A percentile compares a stretch with the other conserved stretches of the same genome.
These are phyloP conservation scores for Scaptomyza parva DNA, from an alignment of 2,888 invertebrate genomes.

Conservation along the genomic window DNA sequence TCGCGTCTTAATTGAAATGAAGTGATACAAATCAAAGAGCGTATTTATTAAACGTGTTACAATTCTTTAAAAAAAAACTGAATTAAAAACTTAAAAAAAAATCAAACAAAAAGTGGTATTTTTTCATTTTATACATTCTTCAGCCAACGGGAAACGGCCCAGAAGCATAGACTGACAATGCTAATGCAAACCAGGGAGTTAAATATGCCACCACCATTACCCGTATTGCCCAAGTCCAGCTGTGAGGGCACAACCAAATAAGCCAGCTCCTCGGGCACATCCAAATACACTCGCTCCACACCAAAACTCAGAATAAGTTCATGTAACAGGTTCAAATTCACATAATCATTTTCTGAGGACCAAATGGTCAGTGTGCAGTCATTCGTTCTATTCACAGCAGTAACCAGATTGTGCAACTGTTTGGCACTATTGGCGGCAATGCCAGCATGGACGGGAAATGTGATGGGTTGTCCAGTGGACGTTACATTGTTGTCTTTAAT, in stretches of 20 bases:
- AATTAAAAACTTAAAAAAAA: slow-evolving; percentile 19
- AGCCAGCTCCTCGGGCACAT: slow-evolving; percentile 90
- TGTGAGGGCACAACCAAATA: too few species aligned
- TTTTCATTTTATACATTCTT: slow-evolving; percentile 32
- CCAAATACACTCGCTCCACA: slow-evolving; percentile 89
- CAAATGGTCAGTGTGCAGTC: slow-evolving; percentile 90
- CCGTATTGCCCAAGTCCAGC: slow-evolving; percentile 81
- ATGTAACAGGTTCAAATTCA: slow-evolving; percentile 88
- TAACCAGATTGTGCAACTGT: slow-evolving; percentile 87
- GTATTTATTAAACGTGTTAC: slow-evolving; percentile 20
- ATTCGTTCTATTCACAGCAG: slow-evolving; percentile 82
- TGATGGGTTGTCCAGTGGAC: slow-evolving; percentile 88
- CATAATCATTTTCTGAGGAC: slow-evolving; percentile 89
- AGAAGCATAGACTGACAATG: slow-evolving; percentile 73
- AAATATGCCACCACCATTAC: slow-evolving; percentile 44
- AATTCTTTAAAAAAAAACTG: slow-evolving; percentile 30
- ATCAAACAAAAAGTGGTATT: background rate
- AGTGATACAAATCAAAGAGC: slow-evolving; percentile 62
- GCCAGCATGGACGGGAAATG: slow-evolving; percentile 91
- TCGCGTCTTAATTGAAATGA: slow-evolving; percentile 39
- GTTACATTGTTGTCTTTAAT: slow-evolving; percentile 84
- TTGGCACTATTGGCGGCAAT: slow-evolving; percentile 89
- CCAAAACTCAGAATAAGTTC: slow-evolving; percentile 89
- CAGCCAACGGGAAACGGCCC: slow-evolving; percentile 71
- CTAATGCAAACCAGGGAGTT: slow-evolving; percentile 68